Conservation (phyloP, 1,140 invertebrate genomes). For the Platyscapa corneri region DNA sequence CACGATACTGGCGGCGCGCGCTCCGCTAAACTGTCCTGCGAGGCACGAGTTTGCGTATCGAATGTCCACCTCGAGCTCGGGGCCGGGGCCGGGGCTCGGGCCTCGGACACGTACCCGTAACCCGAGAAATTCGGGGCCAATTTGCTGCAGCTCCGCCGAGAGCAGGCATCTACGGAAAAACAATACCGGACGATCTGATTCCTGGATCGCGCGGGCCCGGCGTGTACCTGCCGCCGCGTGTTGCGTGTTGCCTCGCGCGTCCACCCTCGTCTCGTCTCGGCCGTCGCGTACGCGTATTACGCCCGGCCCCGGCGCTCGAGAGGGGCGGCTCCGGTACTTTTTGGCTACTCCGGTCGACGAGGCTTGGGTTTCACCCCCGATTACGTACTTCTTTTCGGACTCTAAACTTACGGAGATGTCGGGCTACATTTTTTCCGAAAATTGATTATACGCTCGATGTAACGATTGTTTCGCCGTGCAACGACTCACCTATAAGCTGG, state of each 20-base stretch:
- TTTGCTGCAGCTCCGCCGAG: conserved; percentile 57
- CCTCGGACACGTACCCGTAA: conserved; percentile 1
- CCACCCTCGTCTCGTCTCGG: background rate
- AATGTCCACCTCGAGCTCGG: background rate
- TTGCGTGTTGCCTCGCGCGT: no score
- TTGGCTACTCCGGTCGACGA: background rate
- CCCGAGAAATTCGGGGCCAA: conserved; percentile 50
- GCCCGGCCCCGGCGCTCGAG: background rate
- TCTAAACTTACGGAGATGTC: background rate
- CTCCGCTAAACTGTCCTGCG: background rate
- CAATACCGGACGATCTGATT: conserved; percentile 1
- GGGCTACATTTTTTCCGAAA: background rate
- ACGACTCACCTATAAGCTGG: background rate
- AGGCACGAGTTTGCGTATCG: background rate
- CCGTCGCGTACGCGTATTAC: background rate
- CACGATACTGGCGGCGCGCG: background rate
- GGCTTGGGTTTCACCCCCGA: conserved; percentile 1
- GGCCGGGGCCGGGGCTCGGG: no score
- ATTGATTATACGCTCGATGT: background rate
- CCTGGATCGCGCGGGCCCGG: background rate
- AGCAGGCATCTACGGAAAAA: conserved; percentile 57
- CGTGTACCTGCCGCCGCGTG: background rate
- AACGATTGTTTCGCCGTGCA: background rate
- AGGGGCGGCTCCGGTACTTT: no score
- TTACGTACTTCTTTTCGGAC: conserved; percentile 7